Base-by-base conservation (phyloP, 2,888 invertebrate species). In the Encarsia formosa region DNA sequence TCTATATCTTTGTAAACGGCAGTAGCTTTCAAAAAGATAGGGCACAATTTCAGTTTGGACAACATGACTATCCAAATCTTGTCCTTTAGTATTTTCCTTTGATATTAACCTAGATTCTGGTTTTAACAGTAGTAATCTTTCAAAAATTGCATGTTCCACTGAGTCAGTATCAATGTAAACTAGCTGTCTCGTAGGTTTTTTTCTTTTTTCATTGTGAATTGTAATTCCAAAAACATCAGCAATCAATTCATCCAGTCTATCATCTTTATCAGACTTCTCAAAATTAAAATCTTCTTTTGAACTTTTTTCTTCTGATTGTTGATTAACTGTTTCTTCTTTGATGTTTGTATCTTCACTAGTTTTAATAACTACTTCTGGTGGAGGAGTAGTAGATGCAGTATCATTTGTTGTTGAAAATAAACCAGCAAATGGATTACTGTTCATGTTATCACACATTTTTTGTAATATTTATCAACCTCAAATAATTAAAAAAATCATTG, bases 91-190 rank as follows among this genome's bases (percentile, higher is more conserved):
- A 31, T 63, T 69, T 48, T 69, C 67, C 56, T 74, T 76, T 2
- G 79, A 78, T 54, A 81, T 69, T 40, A 85, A 72, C 68, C 71
- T 77, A 26, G 77, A 69, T 53, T 77, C 71, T 9, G 83, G 77
- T 48, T 83, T 77, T 9, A 72, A 63, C 38, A 87, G 63, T 63
- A 91, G 77, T 16, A 91, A 71, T 57, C 91, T 79, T 69, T 91
- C 91, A 71, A 91, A 91, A 13, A 91, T 73, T 1, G 85, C 87
- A 66, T 88, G 86, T 56, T 88, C 88, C 39, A 91, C 70, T 2
- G 83, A 77, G 60, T 87, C 84, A 52, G 84, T 71, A 59, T 87
- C 84, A 47, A 91, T 75, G 63, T 79, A 84, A 3, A 90, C 78
- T 49, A 86, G 69, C 59, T 81, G 80, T 40, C 68, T 68, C 40